phyloP scores from a whole-genome alignment of 2,888 invertebrate species.

The Hermaeophaga mercurialis region DNA sequence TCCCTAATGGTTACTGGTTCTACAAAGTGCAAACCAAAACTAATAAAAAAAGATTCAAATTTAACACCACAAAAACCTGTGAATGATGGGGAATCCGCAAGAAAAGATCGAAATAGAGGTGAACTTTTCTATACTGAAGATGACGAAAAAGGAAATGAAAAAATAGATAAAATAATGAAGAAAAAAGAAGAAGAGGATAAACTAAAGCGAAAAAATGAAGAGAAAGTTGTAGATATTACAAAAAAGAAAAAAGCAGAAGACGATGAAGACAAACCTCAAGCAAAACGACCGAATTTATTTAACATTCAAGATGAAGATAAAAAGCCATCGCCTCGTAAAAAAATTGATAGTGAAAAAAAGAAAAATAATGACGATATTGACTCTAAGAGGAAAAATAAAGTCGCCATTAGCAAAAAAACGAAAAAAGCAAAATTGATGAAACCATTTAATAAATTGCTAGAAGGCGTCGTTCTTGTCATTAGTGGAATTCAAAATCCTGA shows the following conservation, averaged over 20 bases:
- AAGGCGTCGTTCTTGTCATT: slow-evolving; percentile 75
- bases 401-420: slow-evolving; percentile 40
- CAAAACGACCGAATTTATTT: background rate
- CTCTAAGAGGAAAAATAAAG: slow-evolving; percentile 41
- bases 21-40: slow-evolving; percentile 42
- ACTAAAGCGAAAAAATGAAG: slow-evolving; percentile 29
- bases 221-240: slow-evolving; percentile 32
- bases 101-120: slow-evolving; percentile 40
- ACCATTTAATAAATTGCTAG: slow-evolving; percentile 66
- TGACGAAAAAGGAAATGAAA: slow-evolving; percentile 44
- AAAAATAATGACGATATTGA: slow-evolving; percentile 44
- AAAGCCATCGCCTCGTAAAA: background rate
- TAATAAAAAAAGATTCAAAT: slow-evolving; percentile 31
- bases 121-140: slow-evolving; percentile 45
- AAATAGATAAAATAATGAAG: slow-evolving; percentile 46
- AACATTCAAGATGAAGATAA: background rate
- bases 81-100: slow-evolving; percentile 20
- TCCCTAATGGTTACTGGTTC: slow-evolving; percentile 34
- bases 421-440: slow-evolving; percentile 46
- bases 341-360: slow-evolving; percentile 13
- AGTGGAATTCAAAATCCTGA: slow-evolving; percentile 88
- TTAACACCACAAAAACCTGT: slow-evolving; percentile 23
- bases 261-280: background rate
- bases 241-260: slow-evolving; percentile 50
- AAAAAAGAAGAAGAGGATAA: slow-evolving; percentile 35